Evolutionary conservation across 1,140 invertebrate genomes (phyloP).

Genomic region (Bombus consobrinus): DNA sequence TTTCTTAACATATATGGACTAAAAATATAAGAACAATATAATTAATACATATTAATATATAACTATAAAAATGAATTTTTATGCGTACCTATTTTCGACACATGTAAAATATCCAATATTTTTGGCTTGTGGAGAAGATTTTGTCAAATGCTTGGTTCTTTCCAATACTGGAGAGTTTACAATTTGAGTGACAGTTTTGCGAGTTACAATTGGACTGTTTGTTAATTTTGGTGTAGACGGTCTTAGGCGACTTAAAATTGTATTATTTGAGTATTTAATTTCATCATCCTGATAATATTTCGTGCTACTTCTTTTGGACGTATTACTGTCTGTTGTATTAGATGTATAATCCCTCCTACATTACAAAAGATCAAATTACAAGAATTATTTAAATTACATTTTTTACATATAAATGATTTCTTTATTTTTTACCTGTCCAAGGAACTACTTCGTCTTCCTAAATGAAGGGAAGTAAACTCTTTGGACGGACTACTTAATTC

Average conservation of each 20-base stretch:
- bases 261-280: constrained; percentile 71
- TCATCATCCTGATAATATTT: constrained; percentile 67
- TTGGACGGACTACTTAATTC: constrained; percentile 73
- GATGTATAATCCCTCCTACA: constrained; percentile 68
- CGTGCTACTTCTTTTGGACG: constrained; percentile 69
- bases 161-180: constrained; percentile 69
- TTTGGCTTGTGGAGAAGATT: constrained; percentile 65
- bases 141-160: constrained; percentile 67
- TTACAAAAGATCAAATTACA: background rate
- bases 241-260: constrained; percentile 70
- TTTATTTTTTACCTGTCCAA: constrained; percentile 64
- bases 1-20: constrained; percentile 76
- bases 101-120: constrained; percentile 76
- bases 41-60: background rate
- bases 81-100: constrained; percentile 69
- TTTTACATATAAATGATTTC: constrained; percentile 9
- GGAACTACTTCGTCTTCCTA: constrained; percentile 71
- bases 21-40: constrained; percentile 16
- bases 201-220: constrained; percentile 73
- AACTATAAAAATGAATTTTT: background rate
- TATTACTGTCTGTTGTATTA: constrained; percentile 73
- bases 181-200: constrained; percentile 66
- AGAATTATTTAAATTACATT: background rate
- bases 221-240: constrained; percentile 73
- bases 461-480: constrained; percentile 64